Conservation (phyloP, 2,113 vertebrate species). For the Ciconia maguari region DNA sequence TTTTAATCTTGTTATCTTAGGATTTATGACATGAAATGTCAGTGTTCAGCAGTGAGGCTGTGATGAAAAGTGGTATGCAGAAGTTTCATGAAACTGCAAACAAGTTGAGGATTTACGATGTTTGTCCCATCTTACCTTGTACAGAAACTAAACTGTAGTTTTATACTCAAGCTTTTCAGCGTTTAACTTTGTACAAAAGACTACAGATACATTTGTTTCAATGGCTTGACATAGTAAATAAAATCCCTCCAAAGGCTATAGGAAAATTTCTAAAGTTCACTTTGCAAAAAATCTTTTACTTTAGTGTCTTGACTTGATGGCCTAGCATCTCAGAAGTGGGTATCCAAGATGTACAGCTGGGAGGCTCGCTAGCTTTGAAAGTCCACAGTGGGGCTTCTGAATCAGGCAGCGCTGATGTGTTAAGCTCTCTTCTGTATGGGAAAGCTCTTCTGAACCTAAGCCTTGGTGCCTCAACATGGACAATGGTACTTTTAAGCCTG, state of each 20-base stretch:
- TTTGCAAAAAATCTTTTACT: neutral
- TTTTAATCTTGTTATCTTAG: conserved; percentile 65
- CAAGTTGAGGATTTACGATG: neutral
- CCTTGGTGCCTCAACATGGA: neutral
- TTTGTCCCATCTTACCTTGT: conserved; percentile 26
- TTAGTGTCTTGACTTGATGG: neutral
- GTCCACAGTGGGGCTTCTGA: neutral
- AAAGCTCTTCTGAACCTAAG: neutral
- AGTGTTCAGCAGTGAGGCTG: conserved; percentile 54
- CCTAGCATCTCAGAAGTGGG: neutral
- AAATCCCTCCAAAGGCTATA: neutral
- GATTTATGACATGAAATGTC: conserved; percentile 62
- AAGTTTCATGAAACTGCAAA: neutral
- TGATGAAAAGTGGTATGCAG: neutral
- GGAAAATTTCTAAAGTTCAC: neutral
- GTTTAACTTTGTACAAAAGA: conserved; percentile 33
- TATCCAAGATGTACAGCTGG: neutral
- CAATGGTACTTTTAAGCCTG: neutral
- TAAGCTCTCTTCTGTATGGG: neutral
- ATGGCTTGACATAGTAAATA: neutral
- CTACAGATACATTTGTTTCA: neutral
- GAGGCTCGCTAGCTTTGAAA: neutral
- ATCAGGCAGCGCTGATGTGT: accelerated
- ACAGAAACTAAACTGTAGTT: conserved; percentile 61
- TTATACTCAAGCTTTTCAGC: conserved; percentile 41